Conservation (phyloP, 1,140 invertebrate genomes). For the Papilio aristodemus region DNA sequence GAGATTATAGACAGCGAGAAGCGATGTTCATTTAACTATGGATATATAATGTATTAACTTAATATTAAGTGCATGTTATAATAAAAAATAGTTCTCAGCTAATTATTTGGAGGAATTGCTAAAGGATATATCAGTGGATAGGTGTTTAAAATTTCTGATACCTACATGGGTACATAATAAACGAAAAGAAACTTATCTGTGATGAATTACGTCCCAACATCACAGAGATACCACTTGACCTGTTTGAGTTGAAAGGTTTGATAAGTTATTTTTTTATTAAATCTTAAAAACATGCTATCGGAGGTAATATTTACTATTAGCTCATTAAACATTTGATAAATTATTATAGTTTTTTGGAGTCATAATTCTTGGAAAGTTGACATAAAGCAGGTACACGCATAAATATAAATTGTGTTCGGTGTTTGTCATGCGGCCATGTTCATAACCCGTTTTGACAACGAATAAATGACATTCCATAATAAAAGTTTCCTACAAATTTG, state of each 20-base stretch:
- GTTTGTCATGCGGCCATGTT: background rate
- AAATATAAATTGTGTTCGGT: conserved; percentile 11
- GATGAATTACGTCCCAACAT: background rate
- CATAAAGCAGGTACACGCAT: conserved; percentile 5
- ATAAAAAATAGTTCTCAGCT: too few relatives aligned
- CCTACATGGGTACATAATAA: background rate
- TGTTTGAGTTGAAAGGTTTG: background rate
- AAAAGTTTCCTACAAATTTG: background rate
- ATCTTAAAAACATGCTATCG: conserved; percentile 1
- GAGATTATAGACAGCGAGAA: too few relatives aligned
- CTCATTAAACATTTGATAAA: conserved; percentile 9
- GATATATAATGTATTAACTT: too few relatives aligned
- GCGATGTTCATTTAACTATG: too few relatives aligned
- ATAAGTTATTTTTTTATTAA: conserved; percentile 5
- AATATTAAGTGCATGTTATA: too few relatives aligned
- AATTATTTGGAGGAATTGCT: too few relatives aligned
- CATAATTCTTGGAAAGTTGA: conserved; percentile 18
- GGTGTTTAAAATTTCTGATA: background rate
- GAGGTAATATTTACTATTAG: background rate
- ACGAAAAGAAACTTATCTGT: background rate
- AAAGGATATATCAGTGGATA: too few relatives aligned
- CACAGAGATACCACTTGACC: conserved; percentile 10
- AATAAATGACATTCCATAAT: background rate
- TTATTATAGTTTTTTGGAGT: conserved; percentile 8
- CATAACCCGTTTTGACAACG: background rate